These are phyloP conservation scores for Bolinopsis microptera DNA, from an alignment of 37 sponge, comb jelly and placozoan species.

Conservation along the genomic window DNA sequence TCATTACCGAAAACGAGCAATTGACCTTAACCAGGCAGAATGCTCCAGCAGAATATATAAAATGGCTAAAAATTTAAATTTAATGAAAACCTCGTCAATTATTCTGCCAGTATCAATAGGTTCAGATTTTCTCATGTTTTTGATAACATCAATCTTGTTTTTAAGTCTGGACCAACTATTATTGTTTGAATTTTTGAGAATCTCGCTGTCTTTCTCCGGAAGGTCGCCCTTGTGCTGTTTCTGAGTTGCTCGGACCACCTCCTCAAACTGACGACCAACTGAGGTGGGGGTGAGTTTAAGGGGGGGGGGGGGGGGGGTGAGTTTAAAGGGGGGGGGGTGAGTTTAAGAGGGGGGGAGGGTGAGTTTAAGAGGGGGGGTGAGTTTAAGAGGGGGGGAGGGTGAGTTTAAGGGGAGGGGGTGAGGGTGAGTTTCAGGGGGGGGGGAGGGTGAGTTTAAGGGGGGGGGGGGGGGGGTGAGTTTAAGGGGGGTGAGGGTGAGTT, in stretches of 20 bases:
- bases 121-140: slow-evolving; percentile 55
- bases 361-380: too few relatives aligned
- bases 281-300: too few relatives aligned
- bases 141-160: slow-evolving; percentile 56
- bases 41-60: too few relatives aligned
- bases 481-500: too few relatives aligned
- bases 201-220: slow-evolving; percentile 32
- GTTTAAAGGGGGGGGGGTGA: too few relatives aligned
- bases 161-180: slow-evolving; percentile 47
- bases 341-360: too few relatives aligned
- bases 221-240: slow-evolving; percentile 25
- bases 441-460: too few relatives aligned
- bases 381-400: too few relatives aligned
- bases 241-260: neutral
- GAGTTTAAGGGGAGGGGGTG: too few relatives aligned
- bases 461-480: too few relatives aligned
- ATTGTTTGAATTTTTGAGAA: slow-evolving; percentile 28
- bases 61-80: neutral
- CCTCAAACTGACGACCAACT: slow-evolving; percentile 54
- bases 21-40: neutral
- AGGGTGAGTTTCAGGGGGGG: too few relatives aligned
- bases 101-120: slow-evolving; percentile 58
- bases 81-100: neutral
- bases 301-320: too few relatives aligned
- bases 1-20: neutral